Conservation (phyloP, 1,140 invertebrate species). For the Drosophila kohkoa region DNA sequence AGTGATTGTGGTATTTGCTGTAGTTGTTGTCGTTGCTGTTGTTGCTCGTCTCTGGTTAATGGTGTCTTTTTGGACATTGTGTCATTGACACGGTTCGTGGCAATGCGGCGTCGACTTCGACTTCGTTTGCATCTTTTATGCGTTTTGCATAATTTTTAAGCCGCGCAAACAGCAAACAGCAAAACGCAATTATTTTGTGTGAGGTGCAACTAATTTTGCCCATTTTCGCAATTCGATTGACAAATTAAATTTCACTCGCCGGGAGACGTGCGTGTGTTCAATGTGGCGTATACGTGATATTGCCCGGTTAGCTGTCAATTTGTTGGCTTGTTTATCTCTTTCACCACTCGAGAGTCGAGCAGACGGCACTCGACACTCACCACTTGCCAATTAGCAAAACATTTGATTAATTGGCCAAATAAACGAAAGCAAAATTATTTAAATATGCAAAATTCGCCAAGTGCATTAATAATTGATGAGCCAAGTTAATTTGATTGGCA, state of each 20-base stretch:
- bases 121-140: slow-evolving; percentile 68
- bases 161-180: slow-evolving; percentile 38
- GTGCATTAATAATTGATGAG: slow-evolving; percentile 40
- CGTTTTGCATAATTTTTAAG: slow-evolving; percentile 73
- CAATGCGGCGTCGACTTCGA: slow-evolving; percentile 8
- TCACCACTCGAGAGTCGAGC: not conserved
- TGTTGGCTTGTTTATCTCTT: slow-evolving; percentile 11
- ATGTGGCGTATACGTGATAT: slow-evolving; percentile 67
- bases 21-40: slow-evolving; percentile 24
- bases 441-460: slow-evolving; percentile 11
- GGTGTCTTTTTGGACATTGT: slow-evolving; percentile 44
- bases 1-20: slow-evolving; percentile 16
- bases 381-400: slow-evolving; percentile 49
- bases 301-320: slow-evolving; percentile 16
- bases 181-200: slow-evolving; percentile 63
- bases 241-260: slow-evolving; percentile 72
- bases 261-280: slow-evolving; percentile 11
- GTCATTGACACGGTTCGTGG: slow-evolving; percentile 71
- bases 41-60: slow-evolving; percentile 39
- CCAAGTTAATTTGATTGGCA: slow-evolving; percentile 21
- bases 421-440: slow-evolving; percentile 34
- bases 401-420: slow-evolving; percentile 66
- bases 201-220: slow-evolving; percentile 51
- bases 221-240: slow-evolving; percentile 37
- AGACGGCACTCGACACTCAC: slow-evolving; percentile 17